A percentile compares a stretch with the other conserved stretches of the same genome.
Conservation (phyloP, 2,797 vertebrate genomes). For the Sebastes minor region DNA sequence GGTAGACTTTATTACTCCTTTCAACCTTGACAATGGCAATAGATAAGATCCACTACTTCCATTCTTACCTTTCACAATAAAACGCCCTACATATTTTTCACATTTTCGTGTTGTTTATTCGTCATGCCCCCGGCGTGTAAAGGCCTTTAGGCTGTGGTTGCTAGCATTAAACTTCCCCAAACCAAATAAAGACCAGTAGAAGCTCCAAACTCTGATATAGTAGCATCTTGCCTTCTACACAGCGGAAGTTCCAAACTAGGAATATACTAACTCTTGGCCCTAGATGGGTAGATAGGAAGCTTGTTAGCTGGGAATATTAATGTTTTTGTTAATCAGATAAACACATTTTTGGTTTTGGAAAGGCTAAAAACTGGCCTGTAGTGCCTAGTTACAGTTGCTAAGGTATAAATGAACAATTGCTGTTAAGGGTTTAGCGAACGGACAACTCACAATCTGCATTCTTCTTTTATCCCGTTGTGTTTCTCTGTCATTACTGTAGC, state of each 20-base stretch:
- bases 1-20: no score
- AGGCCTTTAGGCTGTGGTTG: neutral
- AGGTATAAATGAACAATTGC: neutral
- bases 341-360: neutral
- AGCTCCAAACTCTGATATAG: neutral
- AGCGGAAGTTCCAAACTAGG: neutral
- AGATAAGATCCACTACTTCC: no score
- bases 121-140: no score
- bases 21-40: rapidly evolving
- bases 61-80: no score
- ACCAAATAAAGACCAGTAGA: neutral
- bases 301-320: neutral
- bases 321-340: neutral
- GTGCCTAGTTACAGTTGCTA: no score
- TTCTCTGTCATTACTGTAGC: neutral
- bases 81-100: rapidly evolving
- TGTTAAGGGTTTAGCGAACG: neutral
- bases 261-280: neutral
- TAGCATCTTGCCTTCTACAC: neutral
- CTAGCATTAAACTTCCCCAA: neutral
- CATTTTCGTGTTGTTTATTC: no score
- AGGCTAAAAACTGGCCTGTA: no score
- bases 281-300: neutral
- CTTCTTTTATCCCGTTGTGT: neutral
- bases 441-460: neutral